A percentile compares a stretch with the other conserved stretches of the same genome.
Evolutionary conservation across 1,140 invertebrate species (phyloP).

Genomic region (Leptopilina clavipes): DNA sequence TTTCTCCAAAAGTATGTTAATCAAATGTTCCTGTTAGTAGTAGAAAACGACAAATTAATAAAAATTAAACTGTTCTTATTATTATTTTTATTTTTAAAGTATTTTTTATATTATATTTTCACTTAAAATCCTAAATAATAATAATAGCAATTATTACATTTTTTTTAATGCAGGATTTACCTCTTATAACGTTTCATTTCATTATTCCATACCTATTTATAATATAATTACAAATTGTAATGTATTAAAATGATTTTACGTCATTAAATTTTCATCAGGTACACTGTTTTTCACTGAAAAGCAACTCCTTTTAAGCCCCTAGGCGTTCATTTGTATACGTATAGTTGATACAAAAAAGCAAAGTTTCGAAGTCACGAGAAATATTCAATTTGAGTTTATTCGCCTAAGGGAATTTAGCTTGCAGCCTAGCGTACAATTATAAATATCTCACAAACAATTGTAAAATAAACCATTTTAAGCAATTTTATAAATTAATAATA

Average conservation of each 20-base stretch:
- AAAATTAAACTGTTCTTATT: too few species aligned
- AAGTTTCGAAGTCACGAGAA: constrained; percentile 39
- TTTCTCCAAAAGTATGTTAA: background rate
- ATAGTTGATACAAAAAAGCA: constrained; percentile 30
- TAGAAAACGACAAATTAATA: too few species aligned
- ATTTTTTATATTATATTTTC: too few species aligned
- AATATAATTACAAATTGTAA: background rate
- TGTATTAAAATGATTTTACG: background rate
- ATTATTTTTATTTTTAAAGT: too few species aligned
- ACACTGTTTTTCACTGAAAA: constrained; percentile 2
- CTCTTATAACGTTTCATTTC: too few species aligned
- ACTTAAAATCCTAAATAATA: too few species aligned
- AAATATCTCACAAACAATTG: background rate
- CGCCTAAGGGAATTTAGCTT: constrained; percentile 13
- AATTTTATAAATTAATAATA: too few species aligned
- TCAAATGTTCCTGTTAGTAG: too few species aligned
- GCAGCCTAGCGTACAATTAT: background rate
- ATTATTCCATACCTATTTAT: too few species aligned
- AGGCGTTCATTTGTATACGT: constrained; percentile 49
- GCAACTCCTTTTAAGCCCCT: constrained; percentile 10
- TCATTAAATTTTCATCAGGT: constrained; percentile 10
- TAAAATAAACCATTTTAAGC: too few species aligned
- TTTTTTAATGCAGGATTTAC: too few species aligned
- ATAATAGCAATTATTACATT: too few species aligned
- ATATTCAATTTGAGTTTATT: constrained; percentile 28